Conservation (phyloP, 2,797 vertebrate genomes). For the Basileuterus tristriatus region DNA sequence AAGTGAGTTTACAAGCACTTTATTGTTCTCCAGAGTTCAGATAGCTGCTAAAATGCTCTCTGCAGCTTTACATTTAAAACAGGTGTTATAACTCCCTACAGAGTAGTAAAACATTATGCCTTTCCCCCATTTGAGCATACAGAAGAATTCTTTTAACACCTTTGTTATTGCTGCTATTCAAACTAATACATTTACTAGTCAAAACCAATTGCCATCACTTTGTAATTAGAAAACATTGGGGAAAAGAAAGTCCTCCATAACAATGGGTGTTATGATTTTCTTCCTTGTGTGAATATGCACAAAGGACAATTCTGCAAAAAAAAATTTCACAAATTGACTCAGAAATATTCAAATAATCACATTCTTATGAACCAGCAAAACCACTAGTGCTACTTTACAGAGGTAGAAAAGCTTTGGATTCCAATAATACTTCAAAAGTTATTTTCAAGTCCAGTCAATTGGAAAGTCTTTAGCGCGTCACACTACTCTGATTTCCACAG, state of each 20-base stretch:
- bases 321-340: background rate
- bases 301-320: background rate
- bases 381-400: background rate
- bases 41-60: conserved; percentile 35
- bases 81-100: conserved; percentile 21
- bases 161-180: conserved; percentile 19
- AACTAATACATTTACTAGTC: conserved; percentile 36
- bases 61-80: conserved; percentile 52
- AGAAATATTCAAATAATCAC: background rate
- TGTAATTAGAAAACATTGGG: background rate
- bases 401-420: background rate
- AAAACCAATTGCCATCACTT: background rate
- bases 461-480: background rate
- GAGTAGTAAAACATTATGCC: conserved; percentile 33
- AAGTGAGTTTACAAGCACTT: conserved; percentile 50
- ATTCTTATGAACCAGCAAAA: background rate
- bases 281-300: background rate
- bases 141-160: conserved; percentile 45
- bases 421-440: background rate
- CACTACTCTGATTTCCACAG: background rate
- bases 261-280: background rate
- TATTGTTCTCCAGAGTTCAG: conserved; percentile 65
- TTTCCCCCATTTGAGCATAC: conserved; percentile 27
- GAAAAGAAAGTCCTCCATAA: background rate
- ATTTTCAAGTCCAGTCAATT: background rate